Conservation (phyloP, 1,140 invertebrate species). For the Pygmarrhopalites habei region DNA sequence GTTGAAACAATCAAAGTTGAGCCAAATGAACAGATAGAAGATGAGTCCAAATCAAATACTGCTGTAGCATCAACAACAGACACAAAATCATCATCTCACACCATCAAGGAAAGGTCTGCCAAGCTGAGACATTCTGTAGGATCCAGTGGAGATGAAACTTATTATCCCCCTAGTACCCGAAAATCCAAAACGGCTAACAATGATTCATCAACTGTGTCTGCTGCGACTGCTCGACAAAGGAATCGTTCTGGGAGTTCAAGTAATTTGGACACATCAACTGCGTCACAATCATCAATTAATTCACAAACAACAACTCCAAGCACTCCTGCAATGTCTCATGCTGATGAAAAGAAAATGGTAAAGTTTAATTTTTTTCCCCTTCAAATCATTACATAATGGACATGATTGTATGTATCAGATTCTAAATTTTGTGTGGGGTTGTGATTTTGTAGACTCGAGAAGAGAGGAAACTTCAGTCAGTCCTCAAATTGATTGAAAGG, state of each 20-base stretch:
- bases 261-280: too few relatives aligned
- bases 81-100: neutral
- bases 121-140: constrained; percentile 7
- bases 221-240: neutral
- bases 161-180: constrained; percentile 9
- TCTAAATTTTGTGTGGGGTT: neutral
- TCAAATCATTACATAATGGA: too few relatives aligned
- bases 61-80: neutral
- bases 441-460: constrained; percentile 64
- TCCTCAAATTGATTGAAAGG: constrained; percentile 78
- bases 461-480: constrained; percentile 92
- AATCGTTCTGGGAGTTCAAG: constrained; percentile 9
- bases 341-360: constrained; percentile 10
- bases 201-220: neutral
- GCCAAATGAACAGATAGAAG: neutral
- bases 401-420: neutral
- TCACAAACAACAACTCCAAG: neutral
- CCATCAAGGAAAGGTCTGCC: neutral
- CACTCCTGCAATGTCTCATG: neutral
- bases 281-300: too few relatives aligned
- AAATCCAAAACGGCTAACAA: neutral
- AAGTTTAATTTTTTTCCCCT: too few relatives aligned
- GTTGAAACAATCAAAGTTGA: too few relatives aligned
- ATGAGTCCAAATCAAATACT: neutral
- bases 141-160: constrained; percentile 22